These are phyloP conservation scores for Mesochorus sp. DNA, from an alignment of 2,888 invertebrate genomes.

Conservation along the genomic window DNA sequence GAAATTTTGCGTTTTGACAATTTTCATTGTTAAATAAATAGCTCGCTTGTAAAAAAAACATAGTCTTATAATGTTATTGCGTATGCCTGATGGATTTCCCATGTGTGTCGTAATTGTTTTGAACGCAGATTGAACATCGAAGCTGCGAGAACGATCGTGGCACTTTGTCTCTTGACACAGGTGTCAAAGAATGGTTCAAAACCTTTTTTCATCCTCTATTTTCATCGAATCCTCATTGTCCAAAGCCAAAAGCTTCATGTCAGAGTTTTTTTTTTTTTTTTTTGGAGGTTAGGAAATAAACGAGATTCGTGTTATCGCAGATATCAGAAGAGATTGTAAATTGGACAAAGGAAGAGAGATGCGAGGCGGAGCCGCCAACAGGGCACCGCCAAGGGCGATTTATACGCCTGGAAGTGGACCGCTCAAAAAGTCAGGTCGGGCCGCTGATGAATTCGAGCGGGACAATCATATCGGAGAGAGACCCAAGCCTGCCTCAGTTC, in stretches of 20 bases:
- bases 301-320: constrained; percentile 44
- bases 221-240: not conserved
- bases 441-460: constrained; percentile 84
- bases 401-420: constrained; percentile 91
- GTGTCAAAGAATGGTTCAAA: constrained; percentile 17
- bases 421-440: constrained; percentile 86
- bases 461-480: constrained; percentile 73
- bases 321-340: constrained; percentile 69
- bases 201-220: not conserved
- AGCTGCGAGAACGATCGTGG: constrained; percentile 16
- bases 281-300: not conserved
- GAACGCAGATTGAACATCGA: not conserved
- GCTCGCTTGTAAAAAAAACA: not conserved
- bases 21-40: constrained; percentile 2
- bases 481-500: constrained; percentile 73
- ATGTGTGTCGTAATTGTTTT: not conserved
- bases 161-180: not conserved
- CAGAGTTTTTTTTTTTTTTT: not conserved
- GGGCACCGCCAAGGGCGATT: constrained; percentile 88
- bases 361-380: constrained; percentile 85
- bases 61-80: not conserved
- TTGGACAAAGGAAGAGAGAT: constrained; percentile 81
- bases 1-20: constrained; percentile 35
- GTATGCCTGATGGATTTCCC: not conserved
- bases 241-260: not conserved